Evolutionary conservation across 2,113 vertebrate genomes (phyloP), one percentile per base, ranked within the genome.

Genomic region (Crotophaga sulcirostris): DNA sequence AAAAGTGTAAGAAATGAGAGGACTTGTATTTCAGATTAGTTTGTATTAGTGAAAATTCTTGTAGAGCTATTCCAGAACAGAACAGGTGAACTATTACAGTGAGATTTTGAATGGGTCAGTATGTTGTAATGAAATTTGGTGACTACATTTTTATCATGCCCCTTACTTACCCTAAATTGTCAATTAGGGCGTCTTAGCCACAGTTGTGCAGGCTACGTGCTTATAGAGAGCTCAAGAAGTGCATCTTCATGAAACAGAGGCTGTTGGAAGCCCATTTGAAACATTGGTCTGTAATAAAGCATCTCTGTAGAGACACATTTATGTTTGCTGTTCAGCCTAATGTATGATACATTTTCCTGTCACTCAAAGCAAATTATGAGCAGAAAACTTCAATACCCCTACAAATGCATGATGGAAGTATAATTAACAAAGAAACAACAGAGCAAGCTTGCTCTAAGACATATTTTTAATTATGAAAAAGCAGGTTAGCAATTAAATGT

Each of bases 1-100:
- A 93, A 91, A 94, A 93, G 89, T 70, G 28, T 96, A 90, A 96
- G 97, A 96, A 97, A 91, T 90, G 54, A 89, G 97, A 94, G 76
- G 91, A 92, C 49, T 97, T 94, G 47, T 91, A 89, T 78, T 96
- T 96, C 66, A 95, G 91, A 82, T 93, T 60, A 80, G 90, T 74
- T 96, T 52, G 17, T 94, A 21, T 84, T 95, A 74, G 23, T 77
- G 45, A 91, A 83, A 89, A 78, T 67, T 83, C n/a, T 49, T 55
- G 33, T 29, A 94, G 78, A 96, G 90, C 80, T 87, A 25, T 79
- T 92, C 88, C 94, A 92, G 90, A 97, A 69, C 88, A 90, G 83
- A 96, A 91, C 89, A 95, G 78, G 76, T 90, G 40, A 90, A 70
- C 91, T 90, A 38, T 87, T 94, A 81, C 70, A 85, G 83, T 47